Percentiles rank a stretch among this genome's conserved stretches.
Conservation (phyloP, 2,797 vertebrate genomes). For the Brachyalestes nurse region DNA sequence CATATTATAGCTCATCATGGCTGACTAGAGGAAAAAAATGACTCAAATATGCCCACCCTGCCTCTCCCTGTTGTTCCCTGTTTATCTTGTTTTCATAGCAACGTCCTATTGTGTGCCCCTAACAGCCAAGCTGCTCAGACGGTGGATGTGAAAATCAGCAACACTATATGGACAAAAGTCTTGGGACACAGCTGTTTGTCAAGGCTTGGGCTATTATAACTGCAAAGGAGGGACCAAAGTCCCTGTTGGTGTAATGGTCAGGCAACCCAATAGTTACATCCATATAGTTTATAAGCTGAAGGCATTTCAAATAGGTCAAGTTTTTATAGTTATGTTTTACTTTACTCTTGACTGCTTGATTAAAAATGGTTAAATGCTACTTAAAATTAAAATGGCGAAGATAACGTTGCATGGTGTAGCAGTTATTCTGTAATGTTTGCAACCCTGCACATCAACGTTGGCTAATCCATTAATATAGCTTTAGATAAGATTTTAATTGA, state of each 20-base stretch:
- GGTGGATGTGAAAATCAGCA: neutral
- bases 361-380: neutral
- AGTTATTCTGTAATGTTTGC: too few relatives aligned
- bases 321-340: too few relatives aligned
- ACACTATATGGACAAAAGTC: too few relatives aligned
- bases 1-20: neutral
- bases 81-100: slow-evolving; percentile 65
- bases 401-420: neutral
- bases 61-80: neutral
- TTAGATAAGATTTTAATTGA: neutral
- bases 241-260: too few relatives aligned
- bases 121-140: slow-evolving; percentile 48
- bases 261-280: too few relatives aligned
- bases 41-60: slow-evolving; percentile 17
- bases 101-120: slow-evolving; percentile 64
- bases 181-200: too few relatives aligned
- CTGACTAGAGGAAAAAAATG: neutral
- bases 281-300: too few relatives aligned
- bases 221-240: too few relatives aligned
- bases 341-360: neutral
- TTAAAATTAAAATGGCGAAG: too few relatives aligned
- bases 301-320: too few relatives aligned
- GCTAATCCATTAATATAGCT: neutral
- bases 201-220: too few relatives aligned
- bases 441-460: neutral